Evolutionary conservation across 92 coral and sea anemone genomes (phyloP).

Genomic region (Phenganax subtilis): DNA sequence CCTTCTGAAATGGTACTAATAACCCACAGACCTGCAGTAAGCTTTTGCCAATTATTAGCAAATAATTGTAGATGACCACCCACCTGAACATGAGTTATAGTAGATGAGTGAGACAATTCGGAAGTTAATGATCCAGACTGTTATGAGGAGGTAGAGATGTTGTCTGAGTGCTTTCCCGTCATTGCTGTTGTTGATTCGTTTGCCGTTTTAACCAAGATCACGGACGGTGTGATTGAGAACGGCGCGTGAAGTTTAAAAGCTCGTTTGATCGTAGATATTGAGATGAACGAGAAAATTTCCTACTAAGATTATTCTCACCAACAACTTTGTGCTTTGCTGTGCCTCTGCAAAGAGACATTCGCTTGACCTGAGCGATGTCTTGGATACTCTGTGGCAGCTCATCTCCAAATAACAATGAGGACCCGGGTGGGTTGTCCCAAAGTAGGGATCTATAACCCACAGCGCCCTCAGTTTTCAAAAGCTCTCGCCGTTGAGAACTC

Average conservation of each 20-base stretch:
- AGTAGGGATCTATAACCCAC: neutral
- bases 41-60: neutral
- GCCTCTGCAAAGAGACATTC: slow-evolving; percentile 2
- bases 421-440: slow-evolving; percentile 5
- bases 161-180: neutral
- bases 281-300: neutral
- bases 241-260: slow-evolving; percentile 27
- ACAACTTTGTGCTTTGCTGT: neutral
- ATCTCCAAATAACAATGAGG: slow-evolving; percentile 6
- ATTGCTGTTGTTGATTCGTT: neutral
- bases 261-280: slow-evolving; percentile 4
- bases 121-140: neutral
- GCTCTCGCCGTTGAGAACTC: slow-evolving; percentile 11
- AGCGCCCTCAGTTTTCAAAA: slow-evolving; percentile 10
- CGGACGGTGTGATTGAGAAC: slow-evolving; percentile 5
- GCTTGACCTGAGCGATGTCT: slow-evolving; percentile 13
- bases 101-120: neutral
- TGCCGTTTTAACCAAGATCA: neutral
- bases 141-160: no score
- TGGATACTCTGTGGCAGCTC: neutral
- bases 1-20: neutral
- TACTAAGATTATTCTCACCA: neutral
- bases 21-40: neutral
- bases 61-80: slow-evolving; percentile 12
- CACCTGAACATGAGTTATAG: neutral